These are phyloP conservation scores for Acrobasis consociella DNA, from an alignment of 2,888 invertebrate species.

Conservation along the genomic window DNA sequence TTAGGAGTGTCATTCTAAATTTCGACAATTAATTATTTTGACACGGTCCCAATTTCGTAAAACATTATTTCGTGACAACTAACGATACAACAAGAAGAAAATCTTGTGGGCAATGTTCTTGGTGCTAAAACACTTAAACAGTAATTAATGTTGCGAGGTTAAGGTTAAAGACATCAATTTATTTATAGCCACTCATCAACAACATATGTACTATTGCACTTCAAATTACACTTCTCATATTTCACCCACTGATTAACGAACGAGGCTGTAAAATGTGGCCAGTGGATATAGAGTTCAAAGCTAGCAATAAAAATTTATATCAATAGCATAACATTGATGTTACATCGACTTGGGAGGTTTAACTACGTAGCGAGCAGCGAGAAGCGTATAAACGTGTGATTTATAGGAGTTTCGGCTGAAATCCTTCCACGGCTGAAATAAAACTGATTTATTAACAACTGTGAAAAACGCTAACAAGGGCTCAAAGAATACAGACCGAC, in stretches of 20 bases:
- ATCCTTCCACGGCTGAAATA: background rate
- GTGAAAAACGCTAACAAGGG: conserved; percentile 14
- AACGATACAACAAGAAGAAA: background rate
- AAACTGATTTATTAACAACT: conserved; percentile 9
- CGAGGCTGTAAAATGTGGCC: background rate
- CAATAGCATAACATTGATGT: background rate
- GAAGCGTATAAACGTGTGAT: background rate
- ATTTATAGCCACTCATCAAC: conserved; percentile 6
- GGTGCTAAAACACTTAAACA: background rate
- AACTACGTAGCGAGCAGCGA: background rate
- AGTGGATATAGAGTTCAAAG: conserved; percentile 13
- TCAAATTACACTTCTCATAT: conserved; percentile 6
- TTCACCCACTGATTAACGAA: conserved; percentile 6
- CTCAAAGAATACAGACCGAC: background rate
- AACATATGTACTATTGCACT: conserved; percentile 7
- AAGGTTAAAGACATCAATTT: conserved; percentile 4
- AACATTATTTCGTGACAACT: no score
- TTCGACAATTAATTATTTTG: no score
- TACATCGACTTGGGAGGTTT: conserved; percentile 6
- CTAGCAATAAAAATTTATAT: conserved; percentile 2
- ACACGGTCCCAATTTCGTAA: no score
- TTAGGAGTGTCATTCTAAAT: no score
- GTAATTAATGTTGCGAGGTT: background rate
- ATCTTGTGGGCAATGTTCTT: background rate
- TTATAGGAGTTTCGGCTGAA: background rate